phyloP scores from a whole-genome alignment of 1,140 invertebrate species.

The Brachionus rotundiformis region DNA sequence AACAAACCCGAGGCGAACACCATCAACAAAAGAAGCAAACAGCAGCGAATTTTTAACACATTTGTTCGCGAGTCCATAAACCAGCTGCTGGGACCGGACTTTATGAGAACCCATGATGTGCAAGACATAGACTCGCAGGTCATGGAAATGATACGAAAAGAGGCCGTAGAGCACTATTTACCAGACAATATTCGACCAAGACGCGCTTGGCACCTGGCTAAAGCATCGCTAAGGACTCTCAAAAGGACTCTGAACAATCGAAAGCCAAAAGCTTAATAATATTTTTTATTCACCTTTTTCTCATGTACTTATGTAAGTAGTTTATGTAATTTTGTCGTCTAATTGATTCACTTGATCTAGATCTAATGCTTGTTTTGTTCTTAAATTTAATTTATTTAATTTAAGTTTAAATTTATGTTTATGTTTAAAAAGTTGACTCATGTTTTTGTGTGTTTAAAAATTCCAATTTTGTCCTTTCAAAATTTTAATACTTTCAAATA shows the following conservation, averaged over 20 bases:
- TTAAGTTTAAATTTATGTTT: not conserved
- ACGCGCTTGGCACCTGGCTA: constrained; percentile 48
- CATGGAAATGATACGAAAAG: constrained; percentile 50
- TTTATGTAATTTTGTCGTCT: constrained; percentile 27
- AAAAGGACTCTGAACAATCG: constrained; percentile 47
- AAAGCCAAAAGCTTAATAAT: constrained; percentile 34
- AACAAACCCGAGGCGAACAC: not conserved
- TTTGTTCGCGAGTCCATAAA: constrained; percentile 47
- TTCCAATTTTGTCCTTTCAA: not conserved
- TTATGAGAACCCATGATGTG: constrained; percentile 49
- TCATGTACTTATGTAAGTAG: constrained; percentile 47
- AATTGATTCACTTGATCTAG: constrained; percentile 2
- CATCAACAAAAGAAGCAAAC: constrained; percentile 18
- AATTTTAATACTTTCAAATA: not conserved
- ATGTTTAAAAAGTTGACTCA: not conserved
- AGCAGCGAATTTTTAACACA: constrained; percentile 48
- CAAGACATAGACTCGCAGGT: constrained; percentile 49
- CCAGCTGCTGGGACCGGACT: constrained; percentile 33
- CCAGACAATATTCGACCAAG: constrained; percentile 48
- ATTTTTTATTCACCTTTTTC: not conserved
- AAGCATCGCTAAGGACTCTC: constrained; percentile 38
- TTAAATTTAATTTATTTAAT: constrained; percentile 20
- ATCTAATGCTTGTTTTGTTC: not conserved
- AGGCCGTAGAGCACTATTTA: constrained; percentile 42
- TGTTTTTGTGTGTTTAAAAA: constrained; percentile 13